These are phyloP conservation scores for Agonopterix arenella DNA, from an alignment of 2,888 invertebrate species.

Conservation along the genomic window DNA sequence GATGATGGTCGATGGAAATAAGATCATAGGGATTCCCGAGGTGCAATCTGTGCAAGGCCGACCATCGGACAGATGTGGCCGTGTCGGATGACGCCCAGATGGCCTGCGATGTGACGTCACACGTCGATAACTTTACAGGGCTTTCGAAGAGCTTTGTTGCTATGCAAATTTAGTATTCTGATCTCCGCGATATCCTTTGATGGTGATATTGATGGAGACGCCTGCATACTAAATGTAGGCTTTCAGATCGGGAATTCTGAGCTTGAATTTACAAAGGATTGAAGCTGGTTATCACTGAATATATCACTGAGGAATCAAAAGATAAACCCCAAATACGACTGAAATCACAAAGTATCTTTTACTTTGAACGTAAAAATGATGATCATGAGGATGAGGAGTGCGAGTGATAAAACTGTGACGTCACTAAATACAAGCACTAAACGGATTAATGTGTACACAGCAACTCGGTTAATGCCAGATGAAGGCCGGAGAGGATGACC, in stretches of 20 bases:
- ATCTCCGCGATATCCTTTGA: too few species aligned
- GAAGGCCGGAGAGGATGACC: background rate
- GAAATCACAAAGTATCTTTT: too few species aligned
- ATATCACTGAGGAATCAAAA: too few species aligned
- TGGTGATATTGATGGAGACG: too few species aligned
- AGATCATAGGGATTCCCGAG: too few species aligned
- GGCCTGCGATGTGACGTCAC: background rate
- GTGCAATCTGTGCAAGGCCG: slow-evolving; percentile 3
- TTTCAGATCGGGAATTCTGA: too few species aligned
- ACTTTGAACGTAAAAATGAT: background rate
- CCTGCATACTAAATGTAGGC: too few species aligned
- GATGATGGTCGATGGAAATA: too few species aligned
- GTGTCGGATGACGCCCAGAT: background rate
- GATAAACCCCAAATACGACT: too few species aligned
- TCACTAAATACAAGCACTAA: background rate
- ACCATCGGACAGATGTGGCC: background rate
- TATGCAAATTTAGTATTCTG: too few species aligned
- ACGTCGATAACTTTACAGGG: background rate
- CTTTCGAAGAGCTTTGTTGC: background rate
- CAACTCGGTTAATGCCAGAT: background rate
- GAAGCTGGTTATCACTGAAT: too few species aligned
- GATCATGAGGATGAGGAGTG: background rate
- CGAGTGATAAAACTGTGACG: background rate
- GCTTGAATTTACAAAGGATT: too few species aligned
- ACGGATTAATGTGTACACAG: background rate